Percentiles rank a stretch among this genome's conserved stretches.
These are phyloP conservation scores for Falco rusticolus DNA, from an alignment of 2,797 vertebrate genomes.

Conservation along the genomic window DNA sequence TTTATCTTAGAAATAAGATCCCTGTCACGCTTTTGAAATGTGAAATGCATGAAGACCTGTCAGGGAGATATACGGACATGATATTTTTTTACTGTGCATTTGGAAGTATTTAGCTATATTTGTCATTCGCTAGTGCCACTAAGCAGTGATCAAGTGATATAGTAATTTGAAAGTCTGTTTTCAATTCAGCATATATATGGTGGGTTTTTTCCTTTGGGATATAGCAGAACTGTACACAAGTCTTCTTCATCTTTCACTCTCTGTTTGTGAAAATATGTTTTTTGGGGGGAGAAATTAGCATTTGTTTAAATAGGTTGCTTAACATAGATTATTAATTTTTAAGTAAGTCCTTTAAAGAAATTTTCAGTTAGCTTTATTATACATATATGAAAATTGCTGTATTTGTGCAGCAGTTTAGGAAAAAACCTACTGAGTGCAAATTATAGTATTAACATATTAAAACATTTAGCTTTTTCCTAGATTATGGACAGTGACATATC, in stretches of 20 bases:
- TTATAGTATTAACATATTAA: neutral
- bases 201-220: neutral
- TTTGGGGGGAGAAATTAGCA: neutral
- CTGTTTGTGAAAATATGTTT: neutral
- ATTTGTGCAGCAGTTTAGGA: neutral
- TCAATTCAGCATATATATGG: conserved; percentile 40
- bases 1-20: conserved; percentile 89
- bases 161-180: conserved; percentile 74
- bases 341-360: neutral
- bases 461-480: neutral
- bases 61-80: conserved; percentile 86
- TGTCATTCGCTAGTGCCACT: conserved; percentile 76
- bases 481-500: neutral
- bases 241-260: neutral
- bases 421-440: neutral
- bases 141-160: conserved; percentile 74
- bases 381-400: neutral
- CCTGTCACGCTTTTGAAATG: conserved; percentile 86
- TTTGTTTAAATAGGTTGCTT: conserved; percentile 15
- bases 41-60: conserved; percentile 84
- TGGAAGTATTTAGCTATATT: conserved; percentile 89
- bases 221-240: neutral
- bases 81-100: conserved; percentile 87
- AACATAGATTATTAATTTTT: conserved; percentile 8
- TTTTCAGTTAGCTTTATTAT: neutral